A percentile compares a stretch with the other conserved stretches of the same genome.
These are phyloP conservation scores for Ciconia maguari DNA, from an alignment of 2,113 vertebrate genomes.

Conservation along the genomic window DNA sequence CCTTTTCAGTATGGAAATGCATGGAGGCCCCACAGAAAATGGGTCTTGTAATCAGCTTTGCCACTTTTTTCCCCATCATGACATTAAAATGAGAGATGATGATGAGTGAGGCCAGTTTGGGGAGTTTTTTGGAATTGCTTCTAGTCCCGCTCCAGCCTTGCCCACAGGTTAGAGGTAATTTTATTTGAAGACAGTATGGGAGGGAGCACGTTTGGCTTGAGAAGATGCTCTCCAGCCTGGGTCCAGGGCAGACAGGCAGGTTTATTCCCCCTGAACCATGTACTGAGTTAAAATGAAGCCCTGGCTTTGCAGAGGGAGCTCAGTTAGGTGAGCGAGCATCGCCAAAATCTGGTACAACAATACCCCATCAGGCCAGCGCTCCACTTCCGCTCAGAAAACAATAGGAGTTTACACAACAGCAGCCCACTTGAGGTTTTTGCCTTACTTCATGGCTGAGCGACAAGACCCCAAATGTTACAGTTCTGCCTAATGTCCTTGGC, in stretches of 20 bases:
- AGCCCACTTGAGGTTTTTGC: conserved; percentile 28
- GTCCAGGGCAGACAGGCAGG: not conserved
- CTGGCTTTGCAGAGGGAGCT: not conserved
- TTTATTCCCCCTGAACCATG: not conserved
- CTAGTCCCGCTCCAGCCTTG: not conserved
- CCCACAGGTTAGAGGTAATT: not conserved
- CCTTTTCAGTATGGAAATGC: not conserved
- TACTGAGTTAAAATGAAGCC: not conserved
- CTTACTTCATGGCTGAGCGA: conserved; percentile 2
- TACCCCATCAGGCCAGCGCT: not conserved
- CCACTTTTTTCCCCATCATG: not conserved
- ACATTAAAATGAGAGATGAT: not conserved
- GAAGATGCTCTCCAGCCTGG: not conserved
- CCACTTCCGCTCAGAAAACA: not conserved
- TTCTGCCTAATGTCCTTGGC: conserved; percentile 57
- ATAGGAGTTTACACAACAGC: conserved; percentile 36
- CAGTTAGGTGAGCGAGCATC: not conserved
- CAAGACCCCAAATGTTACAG: conserved; percentile 34
- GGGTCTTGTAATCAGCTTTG: not conserved
- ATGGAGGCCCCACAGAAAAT: not conserved
- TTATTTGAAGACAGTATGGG: not conserved
- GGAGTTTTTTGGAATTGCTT: not conserved
- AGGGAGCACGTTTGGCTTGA: not conserved
- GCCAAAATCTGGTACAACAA: conserved; percentile 5
- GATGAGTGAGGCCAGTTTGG: not conserved